Percentiles rank a stretch among this genome's conserved stretches.
Conservation (phyloP, 2,113 vertebrate species). For the Halcyon malimbica region DNA sequence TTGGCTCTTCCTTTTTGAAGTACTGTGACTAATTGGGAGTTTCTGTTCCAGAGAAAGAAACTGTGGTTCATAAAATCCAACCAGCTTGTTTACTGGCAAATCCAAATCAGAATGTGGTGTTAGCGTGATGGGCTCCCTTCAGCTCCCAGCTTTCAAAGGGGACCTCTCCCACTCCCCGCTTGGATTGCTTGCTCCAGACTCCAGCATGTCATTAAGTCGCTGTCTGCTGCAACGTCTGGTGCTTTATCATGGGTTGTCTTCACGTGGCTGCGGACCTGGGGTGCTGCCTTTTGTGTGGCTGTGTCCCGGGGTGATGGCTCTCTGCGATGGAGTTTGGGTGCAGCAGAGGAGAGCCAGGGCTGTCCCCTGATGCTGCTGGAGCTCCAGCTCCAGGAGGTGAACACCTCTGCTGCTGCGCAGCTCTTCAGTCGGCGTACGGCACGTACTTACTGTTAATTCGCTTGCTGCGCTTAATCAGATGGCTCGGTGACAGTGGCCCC, state of each 20-base stretch:
- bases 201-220: neutral
- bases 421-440: neutral
- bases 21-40: neutral
- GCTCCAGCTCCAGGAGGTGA: neutral
- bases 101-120: neutral
- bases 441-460: neutral
- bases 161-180: neutral
- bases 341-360: neutral
- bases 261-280: fast-evolving
- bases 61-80: neutral
- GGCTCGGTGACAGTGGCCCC: neutral
- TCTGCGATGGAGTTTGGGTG: fast-evolving
- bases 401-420: neutral
- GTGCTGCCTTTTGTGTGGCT: fast-evolving
- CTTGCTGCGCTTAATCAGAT: neutral
- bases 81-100: neutral
- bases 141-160: neutral
- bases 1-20: neutral
- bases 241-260: fast-evolving
- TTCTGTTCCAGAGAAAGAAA: neutral
- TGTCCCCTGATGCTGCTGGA: neutral
- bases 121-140: neutral
- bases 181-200: neutral
- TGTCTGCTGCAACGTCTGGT: fast-evolving
- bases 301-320: fast-evolving